phyloP scores from a whole-genome alignment of 2,888 invertebrate species.

The Hemaris fuciformis region DNA sequence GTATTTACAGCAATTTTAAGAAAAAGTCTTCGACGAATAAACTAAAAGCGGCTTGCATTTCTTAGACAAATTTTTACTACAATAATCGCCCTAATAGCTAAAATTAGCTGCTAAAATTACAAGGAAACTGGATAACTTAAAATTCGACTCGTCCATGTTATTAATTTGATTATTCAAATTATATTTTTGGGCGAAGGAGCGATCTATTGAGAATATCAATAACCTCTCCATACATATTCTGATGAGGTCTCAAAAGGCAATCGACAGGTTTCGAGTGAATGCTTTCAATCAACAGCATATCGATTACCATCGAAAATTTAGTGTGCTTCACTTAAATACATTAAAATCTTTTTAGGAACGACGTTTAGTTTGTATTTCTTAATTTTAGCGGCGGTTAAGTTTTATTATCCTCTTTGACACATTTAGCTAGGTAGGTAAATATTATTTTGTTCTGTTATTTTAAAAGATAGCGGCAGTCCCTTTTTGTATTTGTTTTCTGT shows the following conservation, averaged over 20 bases:
- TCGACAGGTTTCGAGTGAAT: background rate
- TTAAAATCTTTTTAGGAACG: no score
- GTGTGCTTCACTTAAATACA: no score
- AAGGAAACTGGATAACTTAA: background rate
- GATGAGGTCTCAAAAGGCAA: background rate
- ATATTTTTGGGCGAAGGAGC: background rate
- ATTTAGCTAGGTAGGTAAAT: no score
- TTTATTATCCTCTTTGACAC: no score
- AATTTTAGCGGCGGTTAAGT: no score
- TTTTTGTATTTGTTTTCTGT: no score
- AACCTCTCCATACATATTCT: background rate
- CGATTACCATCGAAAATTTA: background rate
- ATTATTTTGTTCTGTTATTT: no score
- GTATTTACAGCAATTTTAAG: background rate
- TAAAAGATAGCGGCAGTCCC: no score
- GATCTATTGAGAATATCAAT: background rate
- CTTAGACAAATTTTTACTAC: no score
- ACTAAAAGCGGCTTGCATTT: background rate
- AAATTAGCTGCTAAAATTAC: background rate
- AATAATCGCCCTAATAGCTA: background rate
- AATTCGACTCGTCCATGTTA: background rate
- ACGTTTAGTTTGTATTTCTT: no score
- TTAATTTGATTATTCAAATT: background rate
- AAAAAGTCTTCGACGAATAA: background rate
- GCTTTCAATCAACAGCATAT: background rate